A percentile compares a stretch with the other conserved stretches of the same genome.
Conservation (phyloP, 2,888 invertebrate species). For the Aromia moschata region DNA sequence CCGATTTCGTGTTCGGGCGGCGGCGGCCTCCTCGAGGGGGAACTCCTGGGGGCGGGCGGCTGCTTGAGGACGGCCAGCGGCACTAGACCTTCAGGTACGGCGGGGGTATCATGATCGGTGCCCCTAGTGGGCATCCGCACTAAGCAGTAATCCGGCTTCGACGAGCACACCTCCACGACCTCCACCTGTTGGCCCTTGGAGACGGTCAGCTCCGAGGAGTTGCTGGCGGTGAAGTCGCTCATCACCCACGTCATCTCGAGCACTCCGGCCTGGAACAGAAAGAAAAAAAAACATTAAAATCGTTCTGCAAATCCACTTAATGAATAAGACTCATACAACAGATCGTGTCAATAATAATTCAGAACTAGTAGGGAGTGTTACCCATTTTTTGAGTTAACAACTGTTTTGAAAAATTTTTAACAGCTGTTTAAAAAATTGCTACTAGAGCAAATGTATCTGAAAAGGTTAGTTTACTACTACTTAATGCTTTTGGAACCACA, state of each 20-base stretch:
- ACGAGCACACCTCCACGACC: conserved; percentile 80
- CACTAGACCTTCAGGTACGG: conserved; percentile 81
- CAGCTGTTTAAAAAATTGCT: too few relatives aligned
- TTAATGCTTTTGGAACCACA: too few relatives aligned
- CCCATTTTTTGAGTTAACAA: too few relatives aligned
- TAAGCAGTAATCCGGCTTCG: conserved; percentile 76
- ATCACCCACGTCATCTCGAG: conserved; percentile 93
- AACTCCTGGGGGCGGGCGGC: conserved; percentile 68
- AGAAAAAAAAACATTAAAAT: too few relatives aligned
- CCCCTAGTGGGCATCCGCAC: conserved; percentile 68
- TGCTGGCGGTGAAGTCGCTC: conserved; percentile 83
- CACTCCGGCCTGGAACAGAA: conserved; percentile 73
- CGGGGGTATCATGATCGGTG: conserved; percentile 56
- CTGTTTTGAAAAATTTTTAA: too few relatives aligned
- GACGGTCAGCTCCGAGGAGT: conserved; percentile 83
- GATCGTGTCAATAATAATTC: too few relatives aligned
- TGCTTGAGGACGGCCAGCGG: conserved; percentile 82
- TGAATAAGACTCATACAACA: too few relatives aligned
- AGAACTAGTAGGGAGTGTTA: too few relatives aligned
- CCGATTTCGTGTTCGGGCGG: conserved; percentile 33
- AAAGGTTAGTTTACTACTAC: too few relatives aligned
- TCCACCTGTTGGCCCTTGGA: conserved; percentile 94
- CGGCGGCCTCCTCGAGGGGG: conserved; percentile 65
- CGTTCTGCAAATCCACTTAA: too few relatives aligned
- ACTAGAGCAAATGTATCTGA: too few relatives aligned